These are phyloP conservation scores for Fulmarus glacialis DNA, from an alignment of 2,113 vertebrate genomes.

Conservation along the genomic window DNA sequence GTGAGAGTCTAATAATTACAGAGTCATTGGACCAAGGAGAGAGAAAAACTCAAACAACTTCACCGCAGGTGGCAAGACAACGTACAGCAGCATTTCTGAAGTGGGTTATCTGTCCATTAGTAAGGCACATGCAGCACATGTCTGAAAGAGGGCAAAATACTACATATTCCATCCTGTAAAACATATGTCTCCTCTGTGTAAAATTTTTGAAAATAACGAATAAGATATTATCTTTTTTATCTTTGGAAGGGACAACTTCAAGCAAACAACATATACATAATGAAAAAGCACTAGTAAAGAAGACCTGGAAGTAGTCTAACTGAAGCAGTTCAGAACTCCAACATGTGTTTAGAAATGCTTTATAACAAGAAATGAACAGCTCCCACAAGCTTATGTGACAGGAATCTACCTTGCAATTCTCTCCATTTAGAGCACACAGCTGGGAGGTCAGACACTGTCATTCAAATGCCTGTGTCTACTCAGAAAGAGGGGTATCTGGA, in stretches of 20 bases:
- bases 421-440: neutral
- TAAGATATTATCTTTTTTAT: accelerated
- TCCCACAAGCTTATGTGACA: neutral
- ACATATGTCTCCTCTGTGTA: neutral
- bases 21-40: neutral
- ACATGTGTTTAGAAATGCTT: neutral
- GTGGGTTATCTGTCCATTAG: neutral
- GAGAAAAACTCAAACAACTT: neutral
- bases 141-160: neutral
- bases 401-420: neutral
- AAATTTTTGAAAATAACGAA: neutral
- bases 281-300: neutral
- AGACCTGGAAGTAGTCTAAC: neutral
- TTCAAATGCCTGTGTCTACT: neutral
- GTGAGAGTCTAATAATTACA: neutral
- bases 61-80: neutral
- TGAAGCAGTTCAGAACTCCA: neutral
- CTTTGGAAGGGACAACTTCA: neutral
- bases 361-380: neutral
- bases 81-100: neutral
- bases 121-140: neutral
- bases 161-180: neutral
- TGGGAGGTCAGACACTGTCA: neutral
- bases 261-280: neutral
- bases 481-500: neutral